Percentiles rank a stretch among this genome's conserved stretches.
Conservation (phyloP, 2,113 vertebrate genomes). For the Heteronetta atricapilla region DNA sequence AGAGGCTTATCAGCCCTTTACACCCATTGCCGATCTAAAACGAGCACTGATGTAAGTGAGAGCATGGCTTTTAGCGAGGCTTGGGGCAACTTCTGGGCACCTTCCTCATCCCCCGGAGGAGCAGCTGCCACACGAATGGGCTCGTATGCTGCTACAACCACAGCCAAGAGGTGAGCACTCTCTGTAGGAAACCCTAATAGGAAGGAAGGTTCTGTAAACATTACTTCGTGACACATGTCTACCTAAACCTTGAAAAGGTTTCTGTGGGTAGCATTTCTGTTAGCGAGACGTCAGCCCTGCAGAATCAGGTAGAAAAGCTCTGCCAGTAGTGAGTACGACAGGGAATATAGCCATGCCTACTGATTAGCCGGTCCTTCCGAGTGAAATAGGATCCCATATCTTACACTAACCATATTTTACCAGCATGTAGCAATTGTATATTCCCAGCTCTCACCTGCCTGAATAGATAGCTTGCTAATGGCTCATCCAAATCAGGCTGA, state of each 20-base stretch:
- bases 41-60: neutral
- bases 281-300: neutral
- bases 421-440: neutral
- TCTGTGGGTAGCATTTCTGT: neutral
- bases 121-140: neutral
- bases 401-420: neutral
- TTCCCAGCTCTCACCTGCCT: constrained; percentile 82
- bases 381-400: neutral
- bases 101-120: neutral
- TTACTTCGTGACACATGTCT: neutral
- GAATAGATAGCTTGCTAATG: constrained; percentile 92
- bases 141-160: neutral
- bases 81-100: neutral
- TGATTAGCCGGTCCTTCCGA: neutral
- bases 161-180: neutral
- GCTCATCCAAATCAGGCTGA: constrained; percentile 89
- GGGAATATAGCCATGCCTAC: neutral
- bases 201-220: neutral
- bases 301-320: neutral
- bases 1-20: neutral
- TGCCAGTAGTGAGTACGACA: neutral
- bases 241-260: neutral
- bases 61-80: neutral
- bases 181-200: neutral
- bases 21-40: neutral